Conservation (phyloP, 2,797 vertebrate genomes). For the Phyllotis vaccarum region DNA sequence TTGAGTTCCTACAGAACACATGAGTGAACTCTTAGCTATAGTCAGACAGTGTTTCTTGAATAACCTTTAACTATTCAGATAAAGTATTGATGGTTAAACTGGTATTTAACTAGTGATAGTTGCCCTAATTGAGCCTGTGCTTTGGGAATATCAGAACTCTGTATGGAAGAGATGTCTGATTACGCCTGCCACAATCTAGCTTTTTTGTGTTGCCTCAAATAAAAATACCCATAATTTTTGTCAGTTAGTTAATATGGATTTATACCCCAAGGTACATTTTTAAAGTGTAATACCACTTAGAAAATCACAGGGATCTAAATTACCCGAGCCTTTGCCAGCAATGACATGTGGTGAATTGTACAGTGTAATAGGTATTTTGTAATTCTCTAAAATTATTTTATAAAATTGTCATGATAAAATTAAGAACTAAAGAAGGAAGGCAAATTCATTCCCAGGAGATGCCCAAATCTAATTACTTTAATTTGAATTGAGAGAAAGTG, state of each 20-base stretch:
- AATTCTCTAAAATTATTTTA: slow-evolving; percentile 77
- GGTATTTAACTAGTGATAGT: slow-evolving; percentile 40
- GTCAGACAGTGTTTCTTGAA: background rate
- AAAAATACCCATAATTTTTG: slow-evolving; percentile 79
- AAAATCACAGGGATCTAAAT: slow-evolving; percentile 79
- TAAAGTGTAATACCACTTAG: slow-evolving; percentile 73
- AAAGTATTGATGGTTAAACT: background rate
- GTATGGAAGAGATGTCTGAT: slow-evolving; percentile 72
- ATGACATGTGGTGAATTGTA: slow-evolving; percentile 68
- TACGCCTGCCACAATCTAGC: slow-evolving; percentile 70
- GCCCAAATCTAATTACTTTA: slow-evolving; percentile 61
- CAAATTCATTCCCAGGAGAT: slow-evolving; percentile 61
- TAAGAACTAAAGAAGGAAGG: slow-evolving; percentile 64
- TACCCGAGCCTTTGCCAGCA: slow-evolving; percentile 69
- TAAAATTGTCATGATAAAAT: slow-evolving; percentile 77
- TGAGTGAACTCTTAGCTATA: background rate
- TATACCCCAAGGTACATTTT: slow-evolving; percentile 67
- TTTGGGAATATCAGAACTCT: slow-evolving; percentile 48
- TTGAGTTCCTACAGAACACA: background rate
- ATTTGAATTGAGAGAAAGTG: slow-evolving; percentile 47
- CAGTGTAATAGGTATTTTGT: slow-evolving; percentile 70
- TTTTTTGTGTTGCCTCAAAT: slow-evolving; percentile 72
- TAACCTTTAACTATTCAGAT: slow-evolving; percentile 9
- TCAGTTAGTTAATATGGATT: slow-evolving; percentile 74
- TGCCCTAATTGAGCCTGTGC: slow-evolving; percentile 30